These are phyloP conservation scores for Drosophila robusta DNA, from an alignment of 2,888 invertebrate species.

Conservation along the genomic window DNA sequence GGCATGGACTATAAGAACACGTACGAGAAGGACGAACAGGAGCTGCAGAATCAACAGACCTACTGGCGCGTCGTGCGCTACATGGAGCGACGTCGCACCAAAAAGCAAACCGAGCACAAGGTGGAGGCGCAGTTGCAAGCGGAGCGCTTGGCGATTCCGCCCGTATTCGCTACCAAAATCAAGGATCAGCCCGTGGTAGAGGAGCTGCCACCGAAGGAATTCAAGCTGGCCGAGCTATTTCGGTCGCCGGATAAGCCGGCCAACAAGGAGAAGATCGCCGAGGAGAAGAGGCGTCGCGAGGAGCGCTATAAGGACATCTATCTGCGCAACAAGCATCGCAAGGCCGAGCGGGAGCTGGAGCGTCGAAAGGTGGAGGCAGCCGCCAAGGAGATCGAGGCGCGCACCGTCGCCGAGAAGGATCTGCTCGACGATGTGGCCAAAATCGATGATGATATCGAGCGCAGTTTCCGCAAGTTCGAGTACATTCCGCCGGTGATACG, in stretches of 20 bases:
- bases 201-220: conserved; percentile 7
- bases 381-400: conserved; percentile 44
- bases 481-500: conserved; percentile 52
- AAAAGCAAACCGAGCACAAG: conserved; percentile 54
- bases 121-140: conserved; percentile 72
- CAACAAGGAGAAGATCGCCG: conserved; percentile 58
- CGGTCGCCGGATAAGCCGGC: conserved; percentile 76
- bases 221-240: conserved; percentile 65
- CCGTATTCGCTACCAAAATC: conserved; percentile 54
- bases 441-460: conserved; percentile 74
- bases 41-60: conserved; percentile 77
- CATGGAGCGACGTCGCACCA: conserved; percentile 74
- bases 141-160: conserved; percentile 71
- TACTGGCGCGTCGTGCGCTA: conserved; percentile 79
- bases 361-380: conserved; percentile 21
- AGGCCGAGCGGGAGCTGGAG: conserved; percentile 34
- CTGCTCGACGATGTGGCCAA: conserved; percentile 54
- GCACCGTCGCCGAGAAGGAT: conserved; percentile 67
- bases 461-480: conserved; percentile 64
- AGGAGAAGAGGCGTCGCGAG: conserved; percentile 63
- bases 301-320: conserved; percentile 80
- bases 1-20: conserved; percentile 83
- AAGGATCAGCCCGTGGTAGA: conserved; percentile 32
- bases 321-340: conserved; percentile 56
- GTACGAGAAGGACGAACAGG: conserved; percentile 82